Evolutionary conservation across 92 coral and sea anemone species (phyloP).

Genomic region (Palythoa caribaeorum): DNA sequence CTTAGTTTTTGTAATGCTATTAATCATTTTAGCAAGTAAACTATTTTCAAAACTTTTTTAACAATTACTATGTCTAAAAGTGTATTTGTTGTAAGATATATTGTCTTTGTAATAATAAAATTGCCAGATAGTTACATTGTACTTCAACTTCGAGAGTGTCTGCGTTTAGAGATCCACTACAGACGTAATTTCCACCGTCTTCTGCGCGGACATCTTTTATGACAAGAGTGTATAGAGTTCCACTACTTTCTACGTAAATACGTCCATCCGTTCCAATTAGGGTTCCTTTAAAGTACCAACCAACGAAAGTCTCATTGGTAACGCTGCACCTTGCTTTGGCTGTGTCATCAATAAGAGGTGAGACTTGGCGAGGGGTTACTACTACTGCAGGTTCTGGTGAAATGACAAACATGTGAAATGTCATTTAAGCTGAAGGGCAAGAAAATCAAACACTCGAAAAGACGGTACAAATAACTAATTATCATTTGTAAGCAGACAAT

Average conservation of each 20-base stretch:
- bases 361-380: not conserved
- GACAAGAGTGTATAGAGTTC: slow-evolving; percentile 5
- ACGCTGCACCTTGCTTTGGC: not conserved
- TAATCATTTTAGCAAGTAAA: too few species aligned
- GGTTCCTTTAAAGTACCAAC: slow-evolving; percentile 11
- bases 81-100: too few species aligned
- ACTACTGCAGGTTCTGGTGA: slow-evolving; percentile 26
- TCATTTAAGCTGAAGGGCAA: not conserved
- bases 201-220: not conserved
- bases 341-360: not conserved
- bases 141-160: not conserved
- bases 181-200: slow-evolving; percentile 23
- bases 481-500: not conserved
- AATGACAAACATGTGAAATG: not conserved
- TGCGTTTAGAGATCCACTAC: not conserved
- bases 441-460: not conserved
- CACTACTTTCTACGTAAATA: not conserved
- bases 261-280: slow-evolving; percentile 1
- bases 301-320: not conserved
- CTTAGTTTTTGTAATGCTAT: too few species aligned
- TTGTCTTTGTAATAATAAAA: too few species aligned
- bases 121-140: not conserved
- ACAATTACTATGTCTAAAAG: too few species aligned
- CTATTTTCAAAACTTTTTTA: too few species aligned
- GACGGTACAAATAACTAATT: not conserved